Conservation (phyloP, 2,113 vertebrate genomes). For the Malurus alboscapulatus region DNA sequence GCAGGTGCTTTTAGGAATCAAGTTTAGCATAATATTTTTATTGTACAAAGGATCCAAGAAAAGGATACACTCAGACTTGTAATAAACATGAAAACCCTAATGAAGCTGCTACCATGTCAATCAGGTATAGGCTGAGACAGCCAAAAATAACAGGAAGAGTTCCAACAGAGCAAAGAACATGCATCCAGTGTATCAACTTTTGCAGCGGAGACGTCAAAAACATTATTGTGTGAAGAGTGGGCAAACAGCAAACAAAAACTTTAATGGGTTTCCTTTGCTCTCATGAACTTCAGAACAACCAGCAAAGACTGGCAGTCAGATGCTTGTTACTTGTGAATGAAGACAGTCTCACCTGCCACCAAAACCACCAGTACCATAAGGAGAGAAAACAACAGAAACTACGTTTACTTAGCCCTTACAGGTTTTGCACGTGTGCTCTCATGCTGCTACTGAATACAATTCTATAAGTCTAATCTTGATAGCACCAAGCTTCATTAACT, state of each 20-base stretch:
- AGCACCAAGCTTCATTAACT: neutral
- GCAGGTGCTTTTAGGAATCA: neutral
- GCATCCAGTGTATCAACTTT: neutral
- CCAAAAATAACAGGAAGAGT: constrained; percentile 13
- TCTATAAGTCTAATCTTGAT: neutral
- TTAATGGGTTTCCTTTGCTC: neutral
- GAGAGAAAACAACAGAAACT: neutral
- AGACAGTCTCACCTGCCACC: neutral
- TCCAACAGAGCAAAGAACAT: neutral
- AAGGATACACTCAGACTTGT: neutral
- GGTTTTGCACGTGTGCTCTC: rapidly evolving
- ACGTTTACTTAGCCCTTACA: neutral
- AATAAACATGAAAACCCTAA: neutral
- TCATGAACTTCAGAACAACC: neutral
- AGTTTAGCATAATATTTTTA: neutral
- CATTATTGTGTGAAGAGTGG: neutral
- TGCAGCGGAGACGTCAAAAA: neutral
- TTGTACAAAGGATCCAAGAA: neutral
- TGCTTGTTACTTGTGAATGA: neutral
- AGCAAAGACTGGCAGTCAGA: neutral
- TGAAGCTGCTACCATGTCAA: neutral
- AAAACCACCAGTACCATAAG: neutral
- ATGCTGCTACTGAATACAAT: neutral
- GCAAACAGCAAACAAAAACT: neutral
- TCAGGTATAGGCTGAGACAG: neutral